phyloP scores from a whole-genome alignment of 2,113 vertebrate genomes.

The Oryzias celebensis region DNA sequence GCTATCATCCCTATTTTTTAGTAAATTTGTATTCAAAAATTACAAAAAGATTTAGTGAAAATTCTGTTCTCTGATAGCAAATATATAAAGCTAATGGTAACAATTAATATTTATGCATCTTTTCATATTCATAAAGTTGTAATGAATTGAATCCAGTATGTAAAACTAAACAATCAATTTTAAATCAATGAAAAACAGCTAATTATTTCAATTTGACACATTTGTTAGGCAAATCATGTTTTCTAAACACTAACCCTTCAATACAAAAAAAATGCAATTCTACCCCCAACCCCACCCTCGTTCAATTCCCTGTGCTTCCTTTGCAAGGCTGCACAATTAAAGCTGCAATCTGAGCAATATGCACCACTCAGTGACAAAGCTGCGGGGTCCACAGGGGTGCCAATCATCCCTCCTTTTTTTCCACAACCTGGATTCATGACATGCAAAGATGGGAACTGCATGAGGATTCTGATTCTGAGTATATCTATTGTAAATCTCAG shows the following conservation, averaged over 20 bases:
- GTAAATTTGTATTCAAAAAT: too few species aligned
- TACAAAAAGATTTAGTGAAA: too few species aligned
- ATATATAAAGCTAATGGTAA: too few species aligned
- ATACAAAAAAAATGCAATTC: slow-evolving; percentile 50
- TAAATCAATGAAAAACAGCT: too few species aligned
- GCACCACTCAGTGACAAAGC: slow-evolving; percentile 57
- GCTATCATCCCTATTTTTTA: background rate
- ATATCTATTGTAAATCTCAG: slow-evolving; percentile 14
- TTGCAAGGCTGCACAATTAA: slow-evolving; percentile 75
- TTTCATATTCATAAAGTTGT: too few species aligned
- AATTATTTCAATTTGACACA: too few species aligned
- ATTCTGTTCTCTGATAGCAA: too few species aligned
- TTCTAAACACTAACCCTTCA: slow-evolving; percentile 12
- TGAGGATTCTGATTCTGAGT: background rate
- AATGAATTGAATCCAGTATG: too few species aligned
- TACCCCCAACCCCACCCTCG: slow-evolving; percentile 20
- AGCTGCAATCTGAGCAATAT: slow-evolving; percentile 63
- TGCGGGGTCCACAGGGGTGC: slow-evolving; percentile 58
- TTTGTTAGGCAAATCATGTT: too few species aligned
- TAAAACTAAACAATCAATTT: too few species aligned
- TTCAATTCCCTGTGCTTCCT: slow-evolving; percentile 63
- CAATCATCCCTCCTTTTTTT: slow-evolving; percentile 48
- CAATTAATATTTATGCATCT: too few species aligned
- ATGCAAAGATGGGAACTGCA: slow-evolving; percentile 9
- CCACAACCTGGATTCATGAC: slow-evolving; percentile 36